A percentile compares a stretch with the other conserved stretches of the same genome.
phyloP scores from a whole-genome alignment of 2,113 vertebrate genomes.

The Tachuris rubrigastra region DNA sequence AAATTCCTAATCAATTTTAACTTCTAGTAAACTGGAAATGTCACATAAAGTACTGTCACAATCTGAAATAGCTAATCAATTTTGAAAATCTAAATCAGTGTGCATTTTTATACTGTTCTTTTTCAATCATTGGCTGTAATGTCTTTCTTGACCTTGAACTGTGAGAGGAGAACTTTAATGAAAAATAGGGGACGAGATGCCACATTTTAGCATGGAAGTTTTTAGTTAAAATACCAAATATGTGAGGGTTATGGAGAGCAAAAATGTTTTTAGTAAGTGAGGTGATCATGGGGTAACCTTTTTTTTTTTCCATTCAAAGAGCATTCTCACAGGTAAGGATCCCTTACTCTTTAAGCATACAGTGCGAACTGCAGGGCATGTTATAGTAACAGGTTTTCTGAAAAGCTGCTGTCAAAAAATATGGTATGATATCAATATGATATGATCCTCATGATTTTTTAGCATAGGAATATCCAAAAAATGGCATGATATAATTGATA shows the following conservation, averaged over 20 bases:
- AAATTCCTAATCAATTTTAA: constrained; percentile 68
- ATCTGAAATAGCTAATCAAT: constrained; percentile 53
- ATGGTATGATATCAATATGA: not conserved
- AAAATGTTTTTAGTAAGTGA: not conserved
- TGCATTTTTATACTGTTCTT: constrained; percentile 37
- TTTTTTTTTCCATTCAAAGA: not conserved
- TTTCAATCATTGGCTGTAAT: constrained; percentile 39
- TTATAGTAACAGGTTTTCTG: not conserved
- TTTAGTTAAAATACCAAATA: not conserved
- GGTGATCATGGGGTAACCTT: not conserved
- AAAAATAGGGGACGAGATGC: not conserved
- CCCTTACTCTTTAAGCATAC: not conserved
- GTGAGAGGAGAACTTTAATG: not conserved
- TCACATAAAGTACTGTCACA: constrained; percentile 19
- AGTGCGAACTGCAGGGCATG: not conserved
- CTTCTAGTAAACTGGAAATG: constrained; percentile 48
- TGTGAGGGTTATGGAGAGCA: not conserved
- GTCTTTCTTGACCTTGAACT: constrained; percentile 40
- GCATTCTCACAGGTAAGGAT: not conserved
- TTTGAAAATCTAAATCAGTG: constrained; percentile 62
- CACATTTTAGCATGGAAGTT: not conserved
- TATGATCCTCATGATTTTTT: not conserved
- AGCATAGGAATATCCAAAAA: not conserved
- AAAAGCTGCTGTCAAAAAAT: not conserved
- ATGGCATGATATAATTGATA: not conserved